Evolutionary conservation across 2,888 invertebrate genomes (phyloP), one percentile per base, ranked within the genome.

Genomic region (Serripes groenlandicus): DNA sequence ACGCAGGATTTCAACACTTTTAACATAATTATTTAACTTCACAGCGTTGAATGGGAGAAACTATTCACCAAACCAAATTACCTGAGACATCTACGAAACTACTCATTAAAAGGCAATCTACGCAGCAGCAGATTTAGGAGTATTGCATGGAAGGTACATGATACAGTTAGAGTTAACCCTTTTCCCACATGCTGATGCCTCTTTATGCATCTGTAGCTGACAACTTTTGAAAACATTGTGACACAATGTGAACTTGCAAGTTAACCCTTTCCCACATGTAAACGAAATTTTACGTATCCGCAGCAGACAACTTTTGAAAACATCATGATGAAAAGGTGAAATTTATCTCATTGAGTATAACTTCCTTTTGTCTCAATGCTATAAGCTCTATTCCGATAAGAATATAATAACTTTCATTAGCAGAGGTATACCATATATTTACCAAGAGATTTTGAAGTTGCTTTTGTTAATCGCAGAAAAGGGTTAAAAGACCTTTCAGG

Each of bases 131-230:
- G 94, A 42, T 94, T 94, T 87, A 85, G 94, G 3, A 94, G 94
- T 86, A 90, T 94, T 5, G 91, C 92, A 69, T 95, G 95, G 95
- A 93, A 93, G 93, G 94, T 94, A 78, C 37, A 49, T n/a, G n/a
- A n/a, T 15, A 42, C 15, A 11, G 42, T 42, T 7, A 11, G 15
- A 11, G 42, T 42, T 42, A 42, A 42, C 42, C 42, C 42, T 42
- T 42, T 42, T 15, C 42, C 42, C 7, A 42, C 42, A 42, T 11
- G 42, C 42, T 15, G 9, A 11, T 7, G 42, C n/a, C n/a, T 42
- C 15, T 42, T 42, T 15, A 42, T 15, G 42, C 15, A 15, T 42
- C 42, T 42, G 42, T 15, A 42, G 42, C 15, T 11, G 9, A 42
- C 7, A 15, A 11, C 42, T 42, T 42, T 42, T 42, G 42, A 42